These are phyloP conservation scores for Phoebastria nigripes DNA, from an alignment of 2,797 vertebrate genomes.

Conservation along the genomic window DNA sequence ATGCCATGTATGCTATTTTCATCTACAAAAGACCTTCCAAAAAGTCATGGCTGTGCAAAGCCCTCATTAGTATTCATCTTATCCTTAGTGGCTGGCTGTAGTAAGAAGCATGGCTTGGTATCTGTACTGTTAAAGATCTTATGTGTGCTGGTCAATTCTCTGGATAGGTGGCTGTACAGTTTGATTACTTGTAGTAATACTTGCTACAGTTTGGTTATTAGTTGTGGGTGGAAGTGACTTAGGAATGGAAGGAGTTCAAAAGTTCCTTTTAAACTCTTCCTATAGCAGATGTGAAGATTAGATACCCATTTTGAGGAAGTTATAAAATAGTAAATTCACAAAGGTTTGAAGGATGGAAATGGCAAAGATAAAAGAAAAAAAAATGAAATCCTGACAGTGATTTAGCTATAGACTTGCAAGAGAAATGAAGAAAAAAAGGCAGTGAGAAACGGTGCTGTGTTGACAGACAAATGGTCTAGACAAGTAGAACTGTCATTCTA, in stretches of 20 bases:
- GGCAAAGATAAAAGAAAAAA: background rate
- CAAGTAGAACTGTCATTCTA: background rate
- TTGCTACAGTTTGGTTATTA: background rate
- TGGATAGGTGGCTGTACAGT: background rate
- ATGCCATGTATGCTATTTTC: background rate
- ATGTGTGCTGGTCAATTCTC: background rate
- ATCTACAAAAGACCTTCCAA: background rate
- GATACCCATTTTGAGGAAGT: background rate
- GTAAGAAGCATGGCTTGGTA: background rate
- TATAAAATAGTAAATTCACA: background rate
- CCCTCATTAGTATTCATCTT: background rate
- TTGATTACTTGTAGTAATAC: background rate
- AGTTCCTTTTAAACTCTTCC: background rate
- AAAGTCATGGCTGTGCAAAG: background rate
- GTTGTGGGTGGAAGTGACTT: background rate
- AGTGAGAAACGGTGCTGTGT: background rate
- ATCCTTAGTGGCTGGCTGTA: background rate
- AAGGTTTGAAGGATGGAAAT: background rate
- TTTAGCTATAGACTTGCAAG: background rate
- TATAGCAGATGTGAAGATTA: background rate
- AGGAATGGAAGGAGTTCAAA: background rate
- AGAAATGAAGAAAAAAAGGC: background rate
- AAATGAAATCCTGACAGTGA: background rate
- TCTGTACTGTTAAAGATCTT: background rate
- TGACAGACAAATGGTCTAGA: background rate